phyloP scores from a whole-genome alignment of 2,113 vertebrate species.

The Dicerorhinus sumatrensis region DNA sequence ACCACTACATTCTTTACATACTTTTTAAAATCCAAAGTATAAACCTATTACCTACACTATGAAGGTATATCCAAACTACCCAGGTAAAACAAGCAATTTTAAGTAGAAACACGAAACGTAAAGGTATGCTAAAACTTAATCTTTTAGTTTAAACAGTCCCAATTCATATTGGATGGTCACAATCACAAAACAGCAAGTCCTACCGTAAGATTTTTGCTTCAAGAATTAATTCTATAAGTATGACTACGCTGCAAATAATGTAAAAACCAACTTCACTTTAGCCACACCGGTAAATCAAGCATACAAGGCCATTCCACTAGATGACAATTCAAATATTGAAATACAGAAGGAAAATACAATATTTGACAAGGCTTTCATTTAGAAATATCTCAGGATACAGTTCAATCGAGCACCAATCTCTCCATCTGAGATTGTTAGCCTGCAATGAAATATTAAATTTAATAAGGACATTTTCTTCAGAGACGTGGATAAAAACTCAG shows the following conservation, averaged over 20 bases:
- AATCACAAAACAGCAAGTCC: constrained; percentile 8
- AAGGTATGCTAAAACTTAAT: not conserved
- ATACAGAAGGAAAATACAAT: constrained; percentile 64
- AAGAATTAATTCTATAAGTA: constrained; percentile 39
- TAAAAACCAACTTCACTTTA: constrained; percentile 62
- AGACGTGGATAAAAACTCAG: constrained; percentile 41
- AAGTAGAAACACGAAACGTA: constrained; percentile 1
- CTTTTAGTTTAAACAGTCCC: not conserved
- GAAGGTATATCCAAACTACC: not conserved
- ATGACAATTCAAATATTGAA: constrained; percentile 65
- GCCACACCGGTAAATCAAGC: constrained; percentile 62
- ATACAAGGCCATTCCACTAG: constrained; percentile 56
- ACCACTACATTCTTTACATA: not conserved
- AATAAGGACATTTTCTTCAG: constrained; percentile 70
- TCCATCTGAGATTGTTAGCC: constrained; percentile 75
- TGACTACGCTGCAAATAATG: constrained; percentile 18
- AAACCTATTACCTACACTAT: not conserved
- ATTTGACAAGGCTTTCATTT: constrained; percentile 76
- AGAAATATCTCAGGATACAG: constrained; percentile 63
- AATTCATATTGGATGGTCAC: not conserved
- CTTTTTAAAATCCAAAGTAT: constrained; percentile 3
- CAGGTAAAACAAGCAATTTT: constrained; percentile 23
- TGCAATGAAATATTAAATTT: constrained; percentile 74
- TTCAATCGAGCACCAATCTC: constrained; percentile 66
- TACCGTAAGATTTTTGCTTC: constrained; percentile 31